phyloP scores from a whole-genome alignment of 2,888 invertebrate species.

The Chirona hameri region DNA sequence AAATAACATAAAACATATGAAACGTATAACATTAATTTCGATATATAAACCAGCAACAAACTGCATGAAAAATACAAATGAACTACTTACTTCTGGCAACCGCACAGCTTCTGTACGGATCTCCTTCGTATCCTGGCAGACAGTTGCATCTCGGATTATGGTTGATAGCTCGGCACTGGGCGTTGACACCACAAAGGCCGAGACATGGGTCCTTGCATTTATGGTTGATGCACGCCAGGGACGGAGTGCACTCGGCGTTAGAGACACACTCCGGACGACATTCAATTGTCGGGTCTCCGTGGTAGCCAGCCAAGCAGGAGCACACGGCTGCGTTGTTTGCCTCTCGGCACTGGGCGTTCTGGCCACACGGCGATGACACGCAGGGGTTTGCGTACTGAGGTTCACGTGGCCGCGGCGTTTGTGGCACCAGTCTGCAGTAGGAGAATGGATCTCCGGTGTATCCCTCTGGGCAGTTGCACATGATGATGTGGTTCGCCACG shows the following conservation, averaged over 20 bases:
- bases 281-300: constrained; percentile 69
- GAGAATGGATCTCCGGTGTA: constrained; percentile 52
- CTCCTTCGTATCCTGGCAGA: constrained; percentile 47
- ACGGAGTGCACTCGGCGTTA: constrained; percentile 70
- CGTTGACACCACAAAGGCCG: constrained; percentile 63
- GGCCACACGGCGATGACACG: constrained; percentile 75
- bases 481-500: constrained; percentile 41
- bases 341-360: constrained; percentile 72
- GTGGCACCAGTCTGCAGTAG: constrained; percentile 45
- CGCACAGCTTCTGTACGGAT: constrained; percentile 63
- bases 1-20: too few relatives aligned
- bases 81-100: constrained; percentile 5
- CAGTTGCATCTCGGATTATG: constrained; percentile 75
- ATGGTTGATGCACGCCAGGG: constrained; percentile 60
- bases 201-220: constrained; percentile 43
- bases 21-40: too few relatives aligned
- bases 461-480: constrained; percentile 43
- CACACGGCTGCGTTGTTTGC: constrained; percentile 67
- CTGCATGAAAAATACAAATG: too few relatives aligned
- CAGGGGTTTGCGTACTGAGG: constrained; percentile 58
- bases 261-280: constrained; percentile 79
- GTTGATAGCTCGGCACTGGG: constrained; percentile 69
- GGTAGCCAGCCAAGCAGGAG: constrained; percentile 69
- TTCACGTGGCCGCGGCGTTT: constrained; percentile 56
- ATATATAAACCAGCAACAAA: too few relatives aligned